A percentile compares a stretch with the other conserved stretches of the same genome.
phyloP scores from a whole-genome alignment of 2,113 vertebrate genomes.

The Acrocephalus arundinaceus region DNA sequence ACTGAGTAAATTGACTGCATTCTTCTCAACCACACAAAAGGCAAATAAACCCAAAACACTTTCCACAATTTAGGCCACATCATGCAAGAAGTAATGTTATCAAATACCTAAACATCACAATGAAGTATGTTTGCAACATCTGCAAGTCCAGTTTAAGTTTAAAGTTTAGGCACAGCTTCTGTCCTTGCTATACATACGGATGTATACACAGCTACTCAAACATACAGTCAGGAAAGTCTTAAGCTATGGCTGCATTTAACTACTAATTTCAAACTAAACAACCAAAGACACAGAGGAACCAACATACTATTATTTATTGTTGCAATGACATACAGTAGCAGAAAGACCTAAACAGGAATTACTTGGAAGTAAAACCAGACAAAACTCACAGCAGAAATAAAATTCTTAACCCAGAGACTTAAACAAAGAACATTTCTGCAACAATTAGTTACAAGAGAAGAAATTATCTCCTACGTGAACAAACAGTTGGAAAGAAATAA shows the following conservation, averaged over 20 bases:
- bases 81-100: background rate
- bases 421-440: background rate
- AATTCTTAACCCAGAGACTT: background rate
- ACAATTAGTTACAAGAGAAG: background rate
- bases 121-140: background rate
- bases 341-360: background rate
- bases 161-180: background rate
- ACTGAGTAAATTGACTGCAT: rapidly evolving
- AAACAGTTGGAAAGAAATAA: background rate
- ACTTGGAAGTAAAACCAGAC: background rate
- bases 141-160: background rate
- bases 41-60: background rate
- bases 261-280: background rate
- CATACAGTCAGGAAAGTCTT: background rate
- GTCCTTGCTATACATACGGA: background rate
- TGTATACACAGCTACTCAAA: background rate
- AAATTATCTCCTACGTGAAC: background rate
- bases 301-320: background rate
- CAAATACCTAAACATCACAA: background rate
- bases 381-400: background rate
- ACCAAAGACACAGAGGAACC: background rate
- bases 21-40: background rate
- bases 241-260: background rate
- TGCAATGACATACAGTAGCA: background rate
- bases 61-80: background rate